Evolutionary conservation across 2,888 invertebrate species (phyloP), one percentile per base, ranked within the genome.

Genomic region (Rutpela maculata): DNA sequence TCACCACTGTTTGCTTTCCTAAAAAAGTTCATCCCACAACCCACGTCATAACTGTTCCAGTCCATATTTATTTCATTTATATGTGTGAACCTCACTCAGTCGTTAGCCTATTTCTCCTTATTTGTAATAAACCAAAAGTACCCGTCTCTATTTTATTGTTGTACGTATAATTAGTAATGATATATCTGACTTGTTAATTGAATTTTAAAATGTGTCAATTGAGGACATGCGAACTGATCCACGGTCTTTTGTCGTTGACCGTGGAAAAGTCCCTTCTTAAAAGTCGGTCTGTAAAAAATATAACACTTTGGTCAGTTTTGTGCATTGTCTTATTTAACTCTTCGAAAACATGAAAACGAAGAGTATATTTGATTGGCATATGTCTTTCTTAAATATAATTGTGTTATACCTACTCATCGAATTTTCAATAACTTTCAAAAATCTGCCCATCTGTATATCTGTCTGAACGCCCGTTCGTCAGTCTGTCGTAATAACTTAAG

Each of bases 1-100:
- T 43, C 12, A 43, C 43, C 50, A 50, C n/a, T 15, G 50, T 50
- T 50, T 50, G 43, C 12, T 50, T n/a, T n/a, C 4, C 5, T 50
- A 50, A 15, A 50, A 50, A 50, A n/a, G 50, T 43, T n/a, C n/a
- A 50, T 50, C 50, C 50, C 50, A n/a, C n/a, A 50, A n/a, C 50
- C 50, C 50, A 50, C 50, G 50, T 15, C 50, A n/a, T 50, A 50
- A 50, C 50, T 50, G 50, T 50, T 15, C 12, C 50, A 50, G 7
- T 50, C 50, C 50, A 50, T 50, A 50, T n/a, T 50, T n/a, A 50
- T n/a, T n/a, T n/a, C 50, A 50, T 50, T 50, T 50, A 12, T 50
- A 50, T n/a, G n/a, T 50, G 12, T 50, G 15, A 50, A 43, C 43
- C 50, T n/a, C 4, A n/a, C 7, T n/a, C n/a, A 50, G 50, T n/a